Percentiles rank a stretch among this genome's conserved stretches.
Conservation (phyloP, 2,797 vertebrate species). For the Poeciliopsis infans region DNA sequence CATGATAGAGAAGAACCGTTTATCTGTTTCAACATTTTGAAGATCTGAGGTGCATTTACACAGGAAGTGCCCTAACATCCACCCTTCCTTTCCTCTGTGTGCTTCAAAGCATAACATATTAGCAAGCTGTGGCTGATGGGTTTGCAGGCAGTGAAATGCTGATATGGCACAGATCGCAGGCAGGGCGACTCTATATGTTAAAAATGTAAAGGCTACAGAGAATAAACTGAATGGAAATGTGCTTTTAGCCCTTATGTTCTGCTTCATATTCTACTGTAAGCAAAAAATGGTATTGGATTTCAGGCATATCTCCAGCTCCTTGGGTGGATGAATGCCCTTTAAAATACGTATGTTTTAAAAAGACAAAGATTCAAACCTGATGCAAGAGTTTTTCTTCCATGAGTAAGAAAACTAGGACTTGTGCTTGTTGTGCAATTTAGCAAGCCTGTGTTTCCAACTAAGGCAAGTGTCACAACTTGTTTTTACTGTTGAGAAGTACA, state of each 20-base stretch:
- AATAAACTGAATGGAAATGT: neutral
- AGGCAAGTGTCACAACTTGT: neutral
- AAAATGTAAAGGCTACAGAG: neutral
- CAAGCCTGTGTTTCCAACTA: constrained; percentile 1
- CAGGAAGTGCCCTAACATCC: constrained; percentile 60
- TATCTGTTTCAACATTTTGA: constrained; percentile 44
- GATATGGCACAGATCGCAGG: neutral
- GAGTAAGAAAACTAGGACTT: constrained; percentile 1
- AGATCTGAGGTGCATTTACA: constrained; percentile 46
- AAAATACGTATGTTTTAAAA: neutral
- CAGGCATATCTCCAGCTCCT: constrained; percentile 7
- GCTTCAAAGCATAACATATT: neutral
- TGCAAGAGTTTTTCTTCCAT: neutral
- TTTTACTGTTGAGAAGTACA: constrained; percentile 3
- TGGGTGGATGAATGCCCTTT: neutral
- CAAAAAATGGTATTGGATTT: neutral
- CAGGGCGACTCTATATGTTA: neutral
- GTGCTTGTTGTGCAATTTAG: constrained; percentile 2
- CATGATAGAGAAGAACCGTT: constrained; percentile 42
- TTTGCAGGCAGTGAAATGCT: neutral
- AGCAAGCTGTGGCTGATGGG: neutral
- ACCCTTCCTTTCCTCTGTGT: constrained; percentile 53
- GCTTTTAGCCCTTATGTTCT: neutral
- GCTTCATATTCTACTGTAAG: neutral
- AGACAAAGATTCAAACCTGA: neutral